Conservation (phyloP, 2,888 invertebrate genomes). For the Heliconius ismenius region DNA sequence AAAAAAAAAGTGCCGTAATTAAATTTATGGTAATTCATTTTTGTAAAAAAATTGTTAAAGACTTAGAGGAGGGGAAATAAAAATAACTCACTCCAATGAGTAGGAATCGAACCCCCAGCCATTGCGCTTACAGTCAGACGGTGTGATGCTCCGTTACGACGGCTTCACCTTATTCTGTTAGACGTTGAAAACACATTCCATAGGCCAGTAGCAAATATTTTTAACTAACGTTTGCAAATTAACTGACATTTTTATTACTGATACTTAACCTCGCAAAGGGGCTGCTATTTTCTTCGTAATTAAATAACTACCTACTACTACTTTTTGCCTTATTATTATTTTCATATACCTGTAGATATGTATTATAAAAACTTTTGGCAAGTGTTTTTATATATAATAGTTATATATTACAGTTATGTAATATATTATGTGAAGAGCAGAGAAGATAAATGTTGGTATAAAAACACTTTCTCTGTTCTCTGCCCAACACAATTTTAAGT, state of each 20-base stretch:
- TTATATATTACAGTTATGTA: no score
- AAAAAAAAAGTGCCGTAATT: no score
- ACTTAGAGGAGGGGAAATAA: background rate
- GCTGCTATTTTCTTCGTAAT: background rate
- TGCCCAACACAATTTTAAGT: background rate
- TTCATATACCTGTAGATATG: background rate
- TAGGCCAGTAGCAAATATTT: constrained; percentile 3
- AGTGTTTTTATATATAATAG: no score
- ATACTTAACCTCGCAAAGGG: background rate
- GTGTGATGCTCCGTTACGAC: background rate
- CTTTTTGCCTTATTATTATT: background rate
- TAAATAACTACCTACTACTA: background rate
- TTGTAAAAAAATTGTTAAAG: no score
- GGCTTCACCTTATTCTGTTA: background rate
- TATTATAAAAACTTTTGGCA: no score
- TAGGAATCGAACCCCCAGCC: background rate
- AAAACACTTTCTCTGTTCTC: background rate
- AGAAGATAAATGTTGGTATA: no score
- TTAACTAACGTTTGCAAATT: constrained; percentile 8
- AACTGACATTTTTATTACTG: constrained; percentile 14
- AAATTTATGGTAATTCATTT: no score
- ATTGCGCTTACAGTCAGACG: background rate
- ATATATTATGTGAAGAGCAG: no score
- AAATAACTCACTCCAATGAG: background rate
- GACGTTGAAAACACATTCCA: background rate